Evolutionary conservation across 2,113 vertebrate genomes (phyloP).

Genomic region (Percopsis transmontana): DNA sequence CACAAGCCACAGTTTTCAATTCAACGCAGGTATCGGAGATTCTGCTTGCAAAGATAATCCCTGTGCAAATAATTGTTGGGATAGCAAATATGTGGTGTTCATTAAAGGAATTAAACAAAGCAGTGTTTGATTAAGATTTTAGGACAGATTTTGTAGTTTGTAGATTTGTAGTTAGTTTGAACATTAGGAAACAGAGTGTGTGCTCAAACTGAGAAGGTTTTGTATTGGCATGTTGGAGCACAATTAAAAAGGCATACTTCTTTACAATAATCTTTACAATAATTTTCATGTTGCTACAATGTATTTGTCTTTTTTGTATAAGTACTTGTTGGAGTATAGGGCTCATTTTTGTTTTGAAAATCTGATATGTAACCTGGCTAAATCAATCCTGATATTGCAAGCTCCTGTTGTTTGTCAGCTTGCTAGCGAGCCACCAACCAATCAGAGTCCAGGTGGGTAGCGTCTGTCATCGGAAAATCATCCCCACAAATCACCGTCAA

Average conservation of each 20-base stretch:
- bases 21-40: constrained; percentile 45
- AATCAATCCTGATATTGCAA: too few relatives aligned
- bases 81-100: constrained; percentile 21
- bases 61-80: constrained; percentile 30
- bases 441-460: too few relatives aligned
- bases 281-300: too few relatives aligned
- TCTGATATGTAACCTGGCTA: background rate
- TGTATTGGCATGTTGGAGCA: too few relatives aligned
- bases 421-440: too few relatives aligned
- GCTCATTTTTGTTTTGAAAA: background rate
- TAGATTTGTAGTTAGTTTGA: background rate
- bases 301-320: background rate
- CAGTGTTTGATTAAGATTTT: constrained; percentile 14
- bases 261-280: too few relatives aligned
- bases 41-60: constrained; percentile 37
- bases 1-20: constrained; percentile 18
- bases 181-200: background rate
- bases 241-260: too few relatives aligned
- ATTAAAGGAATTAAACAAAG: constrained; percentile 24
- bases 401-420: too few relatives aligned
- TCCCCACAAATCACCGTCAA: too few relatives aligned
- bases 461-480: too few relatives aligned
- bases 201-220: background rate
- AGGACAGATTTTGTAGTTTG: constrained; percentile 9
- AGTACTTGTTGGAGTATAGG: background rate